These are phyloP conservation scores for Piaya cayana DNA, from an alignment of 2,113 vertebrate species.

Conservation along the genomic window DNA sequence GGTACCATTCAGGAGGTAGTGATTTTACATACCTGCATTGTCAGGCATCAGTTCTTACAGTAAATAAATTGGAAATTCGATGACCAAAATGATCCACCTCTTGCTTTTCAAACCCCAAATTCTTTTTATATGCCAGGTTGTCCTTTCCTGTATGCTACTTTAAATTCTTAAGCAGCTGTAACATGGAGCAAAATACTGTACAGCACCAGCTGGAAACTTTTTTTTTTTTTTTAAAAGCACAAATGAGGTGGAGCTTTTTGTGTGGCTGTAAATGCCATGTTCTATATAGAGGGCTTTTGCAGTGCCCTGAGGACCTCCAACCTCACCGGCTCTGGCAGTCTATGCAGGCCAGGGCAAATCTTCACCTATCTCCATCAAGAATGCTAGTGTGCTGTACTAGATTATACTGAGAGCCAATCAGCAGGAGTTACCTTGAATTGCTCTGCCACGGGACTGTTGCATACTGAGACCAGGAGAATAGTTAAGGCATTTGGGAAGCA, in stretches of 20 bases:
- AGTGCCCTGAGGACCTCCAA: not conserved
- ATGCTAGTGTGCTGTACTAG: rapidly evolving
- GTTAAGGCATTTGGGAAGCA: not conserved
- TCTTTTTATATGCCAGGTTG: not conserved
- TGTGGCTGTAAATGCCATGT: not conserved
- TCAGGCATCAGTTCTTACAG: not conserved
- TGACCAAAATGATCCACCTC: not conserved
- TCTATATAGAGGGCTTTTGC: not conserved
- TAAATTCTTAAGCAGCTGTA: not conserved
- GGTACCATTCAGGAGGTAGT: not conserved
- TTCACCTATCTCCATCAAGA: not conserved
- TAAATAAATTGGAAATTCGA: not conserved
- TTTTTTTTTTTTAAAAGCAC: not conserved
- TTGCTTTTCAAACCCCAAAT: not conserved
- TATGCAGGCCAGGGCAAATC: not conserved
- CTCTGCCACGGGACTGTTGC: not conserved
- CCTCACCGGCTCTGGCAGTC: not conserved
- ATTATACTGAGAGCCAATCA: not conserved
- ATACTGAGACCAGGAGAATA: not conserved
- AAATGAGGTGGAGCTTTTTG: not conserved
- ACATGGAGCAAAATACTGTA: not conserved
- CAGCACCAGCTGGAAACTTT: not conserved
- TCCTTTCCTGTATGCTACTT: not conserved
- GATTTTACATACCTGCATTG: not conserved
- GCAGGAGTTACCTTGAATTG: not conserved